Evolutionary conservation across 2,797 vertebrate species (phyloP).

Genomic region (Bryconaethiops microstoma): DNA sequence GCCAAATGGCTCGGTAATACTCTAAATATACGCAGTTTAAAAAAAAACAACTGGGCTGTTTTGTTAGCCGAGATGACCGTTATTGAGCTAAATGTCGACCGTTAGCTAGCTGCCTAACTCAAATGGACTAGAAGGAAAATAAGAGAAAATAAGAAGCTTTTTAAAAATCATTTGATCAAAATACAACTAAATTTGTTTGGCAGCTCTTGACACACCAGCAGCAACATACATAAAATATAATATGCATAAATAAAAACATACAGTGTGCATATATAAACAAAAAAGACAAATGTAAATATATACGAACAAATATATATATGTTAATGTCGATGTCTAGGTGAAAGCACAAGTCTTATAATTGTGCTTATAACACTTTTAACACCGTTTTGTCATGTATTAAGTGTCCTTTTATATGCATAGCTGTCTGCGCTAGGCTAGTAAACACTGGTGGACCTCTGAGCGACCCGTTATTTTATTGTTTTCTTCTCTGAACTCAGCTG

Average conservation of each 20-base stretch:
- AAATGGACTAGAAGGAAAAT: neutral
- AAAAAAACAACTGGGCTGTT: too few species aligned
- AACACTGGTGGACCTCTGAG: neutral
- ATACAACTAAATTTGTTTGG: too few species aligned
- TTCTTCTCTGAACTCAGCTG: neutral
- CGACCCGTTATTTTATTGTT: constrained; percentile 33
- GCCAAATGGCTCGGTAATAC: neutral
- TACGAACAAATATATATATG: too few species aligned
- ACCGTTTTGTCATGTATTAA: neutral
- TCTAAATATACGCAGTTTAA: neutral
- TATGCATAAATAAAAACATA: too few species aligned
- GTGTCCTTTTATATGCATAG: neutral
- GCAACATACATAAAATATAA: too few species aligned
- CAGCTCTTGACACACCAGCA: too few species aligned
- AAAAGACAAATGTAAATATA: too few species aligned
- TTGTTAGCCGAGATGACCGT: neutral
- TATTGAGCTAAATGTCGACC: constrained; percentile 1
- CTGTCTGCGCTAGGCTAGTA: neutral
- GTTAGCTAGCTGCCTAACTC: constrained; percentile 62
- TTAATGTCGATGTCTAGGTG: neutral
- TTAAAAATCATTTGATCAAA: too few species aligned
- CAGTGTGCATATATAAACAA: too few species aligned
- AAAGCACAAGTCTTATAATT: neutral
- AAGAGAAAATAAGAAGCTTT: too few species aligned
- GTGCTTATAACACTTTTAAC: too few species aligned